Percentiles rank a stretch among this genome's conserved stretches.
These are phyloP conservation scores for Osmerus mordax DNA, from an alignment of 2,113 vertebrate species.

Conservation along the genomic window DNA sequence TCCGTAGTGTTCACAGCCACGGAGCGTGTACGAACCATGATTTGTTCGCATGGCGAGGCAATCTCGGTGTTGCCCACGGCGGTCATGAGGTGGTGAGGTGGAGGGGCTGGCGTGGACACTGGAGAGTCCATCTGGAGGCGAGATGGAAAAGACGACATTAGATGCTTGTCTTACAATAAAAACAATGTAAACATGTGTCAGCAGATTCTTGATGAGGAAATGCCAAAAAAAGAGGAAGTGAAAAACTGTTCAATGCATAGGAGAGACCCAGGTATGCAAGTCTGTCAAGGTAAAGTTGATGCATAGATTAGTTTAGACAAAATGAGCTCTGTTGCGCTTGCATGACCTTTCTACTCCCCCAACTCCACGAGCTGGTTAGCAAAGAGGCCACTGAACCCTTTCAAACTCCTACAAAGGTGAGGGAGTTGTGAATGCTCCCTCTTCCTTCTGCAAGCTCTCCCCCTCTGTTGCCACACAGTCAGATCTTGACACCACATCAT, in stretches of 20 bases:
- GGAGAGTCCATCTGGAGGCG: conserved; percentile 92
- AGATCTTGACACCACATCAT: conserved; percentile 51
- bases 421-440: conserved; percentile 35
- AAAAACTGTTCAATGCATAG: conserved; percentile 29
- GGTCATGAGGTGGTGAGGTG: conserved; percentile 90
- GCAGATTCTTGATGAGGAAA: conserved; percentile 38
- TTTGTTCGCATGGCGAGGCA: conserved; percentile 95
- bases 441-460: conserved; percentile 16
- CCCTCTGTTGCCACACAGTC: conserved; percentile 38
- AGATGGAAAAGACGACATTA: conserved; percentile 39
- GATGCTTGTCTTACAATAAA: conserved; percentile 34
- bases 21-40: conserved; percentile 97
- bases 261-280: conserved; percentile 32
- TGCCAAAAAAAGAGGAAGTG: conserved; percentile 37
- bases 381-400: conserved; percentile 32
- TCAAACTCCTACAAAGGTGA: conserved; percentile 27
- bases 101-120: conserved; percentile 87
- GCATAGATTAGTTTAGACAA: conserved; percentile 15
- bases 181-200: conserved; percentile 40
- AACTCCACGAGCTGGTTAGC: conserved; percentile 43
- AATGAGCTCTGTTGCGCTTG: conserved; percentile 1
- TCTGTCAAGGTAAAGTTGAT: conserved; percentile 3
- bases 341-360: conserved; percentile 24
- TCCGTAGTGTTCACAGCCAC: conserved; percentile 97
- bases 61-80: conserved; percentile 89